Conservation (phyloP, 2,113 vertebrate genomes). For the Seriola rivoliana region DNA sequence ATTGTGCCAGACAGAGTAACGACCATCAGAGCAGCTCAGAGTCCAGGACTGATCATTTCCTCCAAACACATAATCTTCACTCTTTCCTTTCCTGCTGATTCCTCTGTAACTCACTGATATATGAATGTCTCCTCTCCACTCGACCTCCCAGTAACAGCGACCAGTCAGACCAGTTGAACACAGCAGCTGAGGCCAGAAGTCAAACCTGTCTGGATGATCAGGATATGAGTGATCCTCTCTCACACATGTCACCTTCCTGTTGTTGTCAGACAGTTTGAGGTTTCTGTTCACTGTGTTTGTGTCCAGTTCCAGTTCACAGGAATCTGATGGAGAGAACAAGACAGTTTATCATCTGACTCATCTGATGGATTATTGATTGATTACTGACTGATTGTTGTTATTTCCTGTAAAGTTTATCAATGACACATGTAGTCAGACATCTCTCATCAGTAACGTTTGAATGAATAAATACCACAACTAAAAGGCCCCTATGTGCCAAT, state of each 20-base stretch:
- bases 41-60: not conserved
- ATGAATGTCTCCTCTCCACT: not conserved
- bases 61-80: not conserved
- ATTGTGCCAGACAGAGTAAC: not conserved
- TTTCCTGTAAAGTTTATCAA: too few relatives aligned
- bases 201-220: conserved; percentile 20
- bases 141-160: conserved; percentile 41
- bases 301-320: not conserved
- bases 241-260: not conserved
- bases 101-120: conserved; percentile 6
- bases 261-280: not conserved
- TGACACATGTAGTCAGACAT: too few relatives aligned
- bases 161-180: conserved; percentile 9
- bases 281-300: too few relatives aligned
- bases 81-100: not conserved
- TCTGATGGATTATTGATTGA: too few relatives aligned
- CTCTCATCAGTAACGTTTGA: too few relatives aligned
- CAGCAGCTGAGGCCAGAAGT: conserved; percentile 11
- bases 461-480: too few relatives aligned
- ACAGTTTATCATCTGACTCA: not conserved
- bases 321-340: conserved; percentile 5
- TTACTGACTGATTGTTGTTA: too few relatives aligned
- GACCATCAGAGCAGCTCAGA: not conserved
- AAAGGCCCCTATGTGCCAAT: too few relatives aligned
- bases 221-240: not conserved